Conservation (phyloP, 1,140 invertebrate species). For the Cecropterus lyciades region DNA sequence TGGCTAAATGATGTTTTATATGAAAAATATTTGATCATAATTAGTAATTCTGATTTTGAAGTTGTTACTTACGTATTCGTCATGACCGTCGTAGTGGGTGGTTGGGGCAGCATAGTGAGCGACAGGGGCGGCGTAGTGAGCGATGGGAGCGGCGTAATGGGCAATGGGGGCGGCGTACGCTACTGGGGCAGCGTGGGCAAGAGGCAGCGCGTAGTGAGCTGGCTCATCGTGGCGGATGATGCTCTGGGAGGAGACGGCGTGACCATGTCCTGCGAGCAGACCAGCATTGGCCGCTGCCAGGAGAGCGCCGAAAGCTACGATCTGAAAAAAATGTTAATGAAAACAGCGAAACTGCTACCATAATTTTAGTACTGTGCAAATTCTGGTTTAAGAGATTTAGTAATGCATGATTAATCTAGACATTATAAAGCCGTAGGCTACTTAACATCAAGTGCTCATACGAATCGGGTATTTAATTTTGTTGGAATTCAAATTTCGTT, state of each 20-base stretch:
- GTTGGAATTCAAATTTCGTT: no score
- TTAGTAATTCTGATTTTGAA: no score
- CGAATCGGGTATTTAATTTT: no score
- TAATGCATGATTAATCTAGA: no score
- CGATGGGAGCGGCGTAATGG: slow-evolving; percentile 38
- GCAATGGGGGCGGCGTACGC: slow-evolving; percentile 4
- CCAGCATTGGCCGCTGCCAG: slow-evolving; percentile 46
- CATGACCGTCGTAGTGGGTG: slow-evolving; percentile 47
- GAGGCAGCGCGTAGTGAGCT: slow-evolving; percentile 19
- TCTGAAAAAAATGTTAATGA: slow-evolving; percentile 36
- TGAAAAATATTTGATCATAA: no score
- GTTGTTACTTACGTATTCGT: slow-evolving; percentile 5
- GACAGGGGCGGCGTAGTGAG: slow-evolving; percentile 17
- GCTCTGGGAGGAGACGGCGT: slow-evolving; percentile 60
- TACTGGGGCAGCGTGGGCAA: slow-evolving; percentile 1
- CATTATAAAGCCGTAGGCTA: no score
- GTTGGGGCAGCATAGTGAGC: slow-evolving; percentile 16
- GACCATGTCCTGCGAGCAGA: slow-evolving; percentile 1
- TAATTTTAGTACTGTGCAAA: slow-evolving; percentile 16
- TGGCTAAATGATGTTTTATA: no score
- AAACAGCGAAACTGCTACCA: no score
- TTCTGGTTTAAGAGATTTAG: no score
- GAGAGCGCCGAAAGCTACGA: slow-evolving; percentile 47
- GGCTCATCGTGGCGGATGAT: slow-evolving; percentile 34
- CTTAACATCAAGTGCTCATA: no score